phyloP scores from a whole-genome alignment of 2,888 invertebrate species.

The Opisthograptis luteolata region DNA sequence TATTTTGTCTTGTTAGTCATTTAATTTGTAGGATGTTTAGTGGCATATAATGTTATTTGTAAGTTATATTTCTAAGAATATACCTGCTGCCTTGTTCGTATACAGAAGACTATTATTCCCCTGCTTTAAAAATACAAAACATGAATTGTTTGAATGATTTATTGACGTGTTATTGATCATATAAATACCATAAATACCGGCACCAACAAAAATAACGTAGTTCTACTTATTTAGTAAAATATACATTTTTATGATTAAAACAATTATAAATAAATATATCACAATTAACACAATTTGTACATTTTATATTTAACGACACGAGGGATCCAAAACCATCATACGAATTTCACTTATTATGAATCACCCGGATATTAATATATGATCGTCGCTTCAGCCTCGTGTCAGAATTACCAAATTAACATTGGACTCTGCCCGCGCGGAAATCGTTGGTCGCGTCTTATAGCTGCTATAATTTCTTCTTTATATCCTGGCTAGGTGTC shows the following conservation, averaged over 20 bases:
- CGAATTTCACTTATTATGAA: too few species aligned
- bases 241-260: slow-evolving; percentile 48
- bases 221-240: too few species aligned
- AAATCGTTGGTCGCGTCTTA: too few species aligned
- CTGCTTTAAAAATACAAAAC: background rate
- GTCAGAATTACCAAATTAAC: too few species aligned
- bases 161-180: slow-evolving; percentile 39
- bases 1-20: slow-evolving; percentile 46
- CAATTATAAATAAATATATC: slow-evolving; percentile 57
- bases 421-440: too few species aligned
- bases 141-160: slow-evolving; percentile 28
- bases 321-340: too few species aligned
- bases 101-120: background rate
- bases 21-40: slow-evolving; percentile 56
- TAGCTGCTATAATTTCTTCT: too few species aligned
- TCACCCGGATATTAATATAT: too few species aligned
- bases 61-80: slow-evolving; percentile 65
- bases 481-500: too few species aligned
- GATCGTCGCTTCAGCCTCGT: too few species aligned
- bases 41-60: slow-evolving; percentile 44
- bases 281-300: slow-evolving; percentile 70
- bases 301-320: slow-evolving; percentile 36
- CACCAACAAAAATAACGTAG: slow-evolving; percentile 41
- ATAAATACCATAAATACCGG: slow-evolving; percentile 34
- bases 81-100: slow-evolving; percentile 28